Base-by-base conservation (phyloP, 2,888 invertebrate genomes). In the Leptodirus hochenwartii region DNA sequence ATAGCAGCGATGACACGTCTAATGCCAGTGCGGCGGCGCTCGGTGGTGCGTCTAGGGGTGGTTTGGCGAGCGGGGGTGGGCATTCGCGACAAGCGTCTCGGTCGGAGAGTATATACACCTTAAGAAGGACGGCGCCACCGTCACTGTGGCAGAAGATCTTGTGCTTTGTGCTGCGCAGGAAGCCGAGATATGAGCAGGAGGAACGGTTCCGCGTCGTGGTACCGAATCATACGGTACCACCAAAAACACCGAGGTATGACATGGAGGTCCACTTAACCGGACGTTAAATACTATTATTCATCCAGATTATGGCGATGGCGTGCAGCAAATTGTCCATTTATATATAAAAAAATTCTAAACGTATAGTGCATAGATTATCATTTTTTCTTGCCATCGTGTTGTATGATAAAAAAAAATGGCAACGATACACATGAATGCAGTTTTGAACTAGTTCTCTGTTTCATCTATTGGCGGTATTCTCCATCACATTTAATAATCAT, bases 21-120 rank as follows among this genome's bases (percentile, higher is more conserved):
- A 8, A 8, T n/a, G 20, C 20, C 20, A n/a, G n/a, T n/a, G 50
- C 47, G 33, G 39, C 38, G 33, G 37, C 29, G 32, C 41, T 33
- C 37, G 47, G 34, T 36, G 45, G 30, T 35, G 43, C 31, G 22
- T 61, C 57, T 44, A 51, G 65, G 40, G n/a, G n/a, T n/a, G n/a
- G n/a, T n/a, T n/a, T n/a, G n/a, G 44, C 56, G 45, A 60, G 62
- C 3, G 61, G 58, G 23, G 65, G 66, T 32, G 73, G 78, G 3
- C 82, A 84, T 54, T 80, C 82, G 4, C 68, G 85, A n/a, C 84
- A 82, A 54, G 82, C 84, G 2, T 84, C 84, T 9, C 70, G 84
- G 41, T 80, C 84, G 5, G 87, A 88, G 54, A 84, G 84, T 32
- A 82, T 87, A 39, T 88, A 87, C 56, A 87, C 87, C 3, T 63